Conservation (phyloP, 2,888 invertebrate species). For the Fragum fragum region DNA sequence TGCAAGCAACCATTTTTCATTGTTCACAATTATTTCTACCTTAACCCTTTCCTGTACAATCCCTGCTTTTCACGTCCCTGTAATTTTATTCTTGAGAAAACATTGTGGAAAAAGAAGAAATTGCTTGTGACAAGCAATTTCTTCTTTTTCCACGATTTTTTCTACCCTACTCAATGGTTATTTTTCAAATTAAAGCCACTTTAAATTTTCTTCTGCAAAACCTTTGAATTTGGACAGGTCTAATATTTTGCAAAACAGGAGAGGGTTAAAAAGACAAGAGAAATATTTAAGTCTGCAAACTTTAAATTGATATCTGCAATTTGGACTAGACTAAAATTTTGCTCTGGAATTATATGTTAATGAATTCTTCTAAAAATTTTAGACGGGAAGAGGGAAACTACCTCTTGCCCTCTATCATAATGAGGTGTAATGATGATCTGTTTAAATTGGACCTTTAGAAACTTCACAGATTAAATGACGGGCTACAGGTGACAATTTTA, state of each 20-base stretch:
- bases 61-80: too few relatives aligned
- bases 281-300: too few relatives aligned
- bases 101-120: constrained; percentile 5
- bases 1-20: too few relatives aligned
- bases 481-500: constrained; percentile 10
- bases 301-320: too few relatives aligned
- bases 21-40: too few relatives aligned
- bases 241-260: too few relatives aligned
- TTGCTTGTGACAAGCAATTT: background rate
- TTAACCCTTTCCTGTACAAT: too few relatives aligned
- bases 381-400: background rate
- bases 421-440: constrained; percentile 54
- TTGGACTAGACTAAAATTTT: too few relatives aligned
- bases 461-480: constrained; percentile 23
- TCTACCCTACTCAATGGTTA: background rate
- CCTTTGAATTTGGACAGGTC: background rate
- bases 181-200: background rate
- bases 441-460: constrained; percentile 44
- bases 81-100: background rate
- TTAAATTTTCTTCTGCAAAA: background rate
- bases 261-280: too few relatives aligned
- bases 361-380: too few relatives aligned
- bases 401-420: constrained; percentile 34
- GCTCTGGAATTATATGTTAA: too few relatives aligned
- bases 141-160: too few relatives aligned